These are phyloP conservation scores for Erinaceus europaeus DNA, from an alignment of 2,113 vertebrate genomes.

Conservation along the genomic window DNA sequence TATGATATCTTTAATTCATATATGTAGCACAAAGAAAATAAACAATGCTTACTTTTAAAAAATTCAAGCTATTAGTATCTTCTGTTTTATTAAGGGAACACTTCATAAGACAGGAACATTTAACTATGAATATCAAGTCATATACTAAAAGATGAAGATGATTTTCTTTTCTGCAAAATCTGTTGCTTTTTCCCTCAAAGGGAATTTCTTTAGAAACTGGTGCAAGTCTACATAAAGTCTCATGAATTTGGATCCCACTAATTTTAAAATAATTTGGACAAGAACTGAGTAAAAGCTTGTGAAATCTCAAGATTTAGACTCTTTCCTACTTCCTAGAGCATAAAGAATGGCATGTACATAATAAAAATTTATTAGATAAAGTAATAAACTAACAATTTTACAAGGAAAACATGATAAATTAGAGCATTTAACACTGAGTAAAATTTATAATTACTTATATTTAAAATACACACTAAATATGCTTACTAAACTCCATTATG, in stretches of 20 bases:
- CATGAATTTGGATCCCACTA: neutral
- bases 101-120: neutral
- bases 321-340: neutral
- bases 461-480: conserved; percentile 7
- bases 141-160: neutral
- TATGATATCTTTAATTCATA: neutral
- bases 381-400: conserved; percentile 1
- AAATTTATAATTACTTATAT: neutral
- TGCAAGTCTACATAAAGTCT: neutral
- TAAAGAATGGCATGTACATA: neutral
- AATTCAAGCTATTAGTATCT: neutral
- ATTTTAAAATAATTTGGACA: neutral
- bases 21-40: neutral
- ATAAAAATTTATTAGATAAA: neutral
- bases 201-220: neutral
- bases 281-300: neutral
- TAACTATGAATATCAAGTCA: too few species aligned
- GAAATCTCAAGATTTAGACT: neutral
- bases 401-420: neutral
- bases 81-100: neutral
- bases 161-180: conserved; percentile 5
- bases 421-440: neutral
- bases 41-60: conserved; percentile 12
- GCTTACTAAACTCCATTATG: conserved; percentile 18
- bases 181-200: neutral